These are phyloP conservation scores for Carlito syrichta DNA, from an alignment of 2,113 vertebrate genomes.

Conservation along the genomic window DNA sequence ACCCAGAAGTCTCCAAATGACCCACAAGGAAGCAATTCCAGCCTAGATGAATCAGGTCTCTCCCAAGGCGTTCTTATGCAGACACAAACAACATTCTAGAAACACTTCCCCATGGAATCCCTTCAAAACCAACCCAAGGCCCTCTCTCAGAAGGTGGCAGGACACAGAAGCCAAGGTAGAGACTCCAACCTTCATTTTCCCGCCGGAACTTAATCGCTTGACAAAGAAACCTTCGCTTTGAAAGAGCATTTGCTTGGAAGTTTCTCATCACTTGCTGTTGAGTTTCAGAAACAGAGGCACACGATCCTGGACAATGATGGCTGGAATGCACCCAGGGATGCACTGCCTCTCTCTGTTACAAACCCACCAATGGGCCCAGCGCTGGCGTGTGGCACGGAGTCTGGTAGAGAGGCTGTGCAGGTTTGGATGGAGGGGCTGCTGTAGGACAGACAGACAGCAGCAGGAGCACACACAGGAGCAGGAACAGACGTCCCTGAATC, in stretches of 20 bases:
- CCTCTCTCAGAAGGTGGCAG: not conserved
- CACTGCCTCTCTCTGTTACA: not conserved
- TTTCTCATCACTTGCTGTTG: not conserved
- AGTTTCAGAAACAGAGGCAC: not conserved
- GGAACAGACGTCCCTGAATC: not conserved
- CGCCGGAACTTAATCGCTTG: not conserved
- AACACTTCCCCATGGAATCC: not conserved
- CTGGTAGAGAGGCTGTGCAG: not conserved
- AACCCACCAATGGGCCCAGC: no score
- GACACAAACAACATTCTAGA: not conserved
- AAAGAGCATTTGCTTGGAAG: not conserved
- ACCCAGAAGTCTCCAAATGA: not conserved
- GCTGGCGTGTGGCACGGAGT: no score
- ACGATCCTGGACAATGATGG: not conserved
- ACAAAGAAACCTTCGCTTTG: not conserved
- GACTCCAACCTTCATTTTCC: not conserved
- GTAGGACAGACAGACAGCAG: not conserved
- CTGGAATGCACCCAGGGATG: not conserved
- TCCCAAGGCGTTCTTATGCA: not conserved
- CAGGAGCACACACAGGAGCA: not conserved
- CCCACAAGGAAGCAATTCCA: not conserved
- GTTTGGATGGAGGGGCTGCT: not conserved
- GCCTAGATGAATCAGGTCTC: not conserved
- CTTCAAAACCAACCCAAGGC: conserved; percentile 1
- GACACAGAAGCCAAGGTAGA: not conserved